A percentile compares a stretch with the other conserved stretches of the same genome.
Conservation (phyloP, 2,797 vertebrate genomes). For the Glossophaga mutica region DNA sequence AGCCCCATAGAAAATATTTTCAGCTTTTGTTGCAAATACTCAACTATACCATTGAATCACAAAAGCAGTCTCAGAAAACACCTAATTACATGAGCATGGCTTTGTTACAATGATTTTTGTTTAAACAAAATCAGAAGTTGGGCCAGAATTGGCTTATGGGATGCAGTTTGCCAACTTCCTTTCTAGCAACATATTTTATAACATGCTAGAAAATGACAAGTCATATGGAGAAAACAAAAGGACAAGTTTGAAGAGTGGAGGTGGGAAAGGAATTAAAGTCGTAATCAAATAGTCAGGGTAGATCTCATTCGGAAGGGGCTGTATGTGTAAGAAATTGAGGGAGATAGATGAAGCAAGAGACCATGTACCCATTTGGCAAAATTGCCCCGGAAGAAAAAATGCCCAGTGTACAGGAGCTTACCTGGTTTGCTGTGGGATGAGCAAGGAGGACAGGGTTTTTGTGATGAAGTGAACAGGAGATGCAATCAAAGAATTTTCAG, state of each 20-base stretch:
- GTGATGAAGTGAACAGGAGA: background rate
- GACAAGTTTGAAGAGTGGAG: background rate
- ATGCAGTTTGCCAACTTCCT: background rate
- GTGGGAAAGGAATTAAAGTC: background rate
- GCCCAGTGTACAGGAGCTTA: background rate
- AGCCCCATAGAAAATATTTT: background rate
- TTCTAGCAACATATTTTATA: background rate
- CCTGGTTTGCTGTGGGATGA: background rate
- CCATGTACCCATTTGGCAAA: background rate
- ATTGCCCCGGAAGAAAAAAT: background rate
- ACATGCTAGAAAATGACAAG: background rate
- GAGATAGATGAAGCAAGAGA: background rate
- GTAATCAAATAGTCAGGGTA: background rate
- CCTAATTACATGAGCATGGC: background rate
- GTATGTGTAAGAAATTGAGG: background rate
- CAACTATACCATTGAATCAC: background rate
- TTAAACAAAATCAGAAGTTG: background rate
- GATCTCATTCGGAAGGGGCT: background rate
- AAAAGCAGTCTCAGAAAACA: background rate
- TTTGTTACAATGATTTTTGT: background rate
- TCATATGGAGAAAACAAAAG: background rate
- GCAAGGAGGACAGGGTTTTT: background rate
- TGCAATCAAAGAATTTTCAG: background rate
- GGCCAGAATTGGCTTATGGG: background rate
- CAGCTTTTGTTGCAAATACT: background rate